Evolutionary conservation across 2,888 invertebrate species (phyloP), one percentile per base, ranked within the genome.

Genomic region (Amblyteles armatorius): DNA sequence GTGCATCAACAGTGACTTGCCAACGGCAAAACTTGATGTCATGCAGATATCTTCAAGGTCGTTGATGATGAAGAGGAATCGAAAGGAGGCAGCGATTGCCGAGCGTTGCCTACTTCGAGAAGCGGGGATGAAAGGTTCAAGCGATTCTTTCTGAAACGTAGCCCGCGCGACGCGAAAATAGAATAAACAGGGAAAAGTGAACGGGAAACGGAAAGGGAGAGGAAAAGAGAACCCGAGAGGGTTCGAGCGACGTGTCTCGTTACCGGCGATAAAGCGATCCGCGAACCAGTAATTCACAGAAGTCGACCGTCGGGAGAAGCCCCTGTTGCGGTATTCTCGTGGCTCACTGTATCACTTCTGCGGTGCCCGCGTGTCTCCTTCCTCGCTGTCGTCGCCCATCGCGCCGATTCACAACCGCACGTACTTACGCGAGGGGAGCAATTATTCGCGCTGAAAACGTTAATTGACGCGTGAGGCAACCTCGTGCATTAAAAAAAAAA

Each of bases 261-360:
- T 88, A 89, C 89, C 87, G 87, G 89, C 87, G 90, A 90, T 89
- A 89, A 90, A 91, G 88, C 88, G 88, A 90, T 90, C 89, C 88
- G 67, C 87, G 67, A 84, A 82, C 86, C 88, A 89, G 88, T 92
- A 90, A 90, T 89, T 91, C 89, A 88, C 86, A 67, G 76, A 82
- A 65, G 85, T 79, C 79, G 84, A 77, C 83, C 83, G 84, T 13
- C 60, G 13, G 29, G 60, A 26, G 60, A 60, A 60, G 13, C 13
- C 29, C 16, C 60, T 22, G 29, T 60, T 60, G 60, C 60, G 60
- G 60, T 26, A 26, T 13, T 60, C 60, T 60, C 86, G 82, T 86
- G 84, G 84, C 79, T 82, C 87, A 85, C 88, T 88, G 89, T 65
- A 11, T 36, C 65, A 36, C 65, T 86, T 84, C 69, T 84, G 82